Evolutionary conservation across 2,113 vertebrate species (phyloP).

Genomic region (human): DNA sequence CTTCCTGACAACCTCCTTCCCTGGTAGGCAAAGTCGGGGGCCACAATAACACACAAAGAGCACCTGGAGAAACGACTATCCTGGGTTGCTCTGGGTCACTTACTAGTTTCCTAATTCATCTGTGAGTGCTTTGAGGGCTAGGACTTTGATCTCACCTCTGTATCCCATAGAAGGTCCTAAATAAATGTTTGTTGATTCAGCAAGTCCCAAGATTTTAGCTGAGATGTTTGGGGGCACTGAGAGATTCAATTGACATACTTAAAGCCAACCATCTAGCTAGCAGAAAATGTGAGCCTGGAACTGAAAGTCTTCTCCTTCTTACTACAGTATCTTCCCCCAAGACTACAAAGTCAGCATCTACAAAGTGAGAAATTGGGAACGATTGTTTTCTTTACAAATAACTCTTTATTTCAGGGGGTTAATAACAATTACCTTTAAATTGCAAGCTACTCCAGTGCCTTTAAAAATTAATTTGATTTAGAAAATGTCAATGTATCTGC

Average conservation of each 20-base stretch:
- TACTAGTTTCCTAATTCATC: not conserved
- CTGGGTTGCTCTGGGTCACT: not conserved
- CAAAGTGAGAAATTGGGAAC: not conserved
- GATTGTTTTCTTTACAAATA: constrained; percentile 17
- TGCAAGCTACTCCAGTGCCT: not conserved
- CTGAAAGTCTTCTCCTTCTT: not conserved
- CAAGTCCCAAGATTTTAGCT: not conserved
- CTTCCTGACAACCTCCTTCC: not conserved
- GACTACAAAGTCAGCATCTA: not conserved
- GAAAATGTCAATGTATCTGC: not conserved
- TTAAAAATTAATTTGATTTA: constrained; percentile 40
- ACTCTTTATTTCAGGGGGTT: constrained; percentile 34
- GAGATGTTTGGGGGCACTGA: not conserved
- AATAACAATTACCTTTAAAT: constrained; percentile 19
- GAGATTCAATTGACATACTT: not conserved
- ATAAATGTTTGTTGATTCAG: not conserved
- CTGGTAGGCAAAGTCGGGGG: not conserved
- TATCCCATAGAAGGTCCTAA: not conserved
- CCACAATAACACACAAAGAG: not conserved
- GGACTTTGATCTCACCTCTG: not conserved
- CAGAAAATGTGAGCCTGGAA: not conserved
- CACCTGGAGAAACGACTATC: not conserved
- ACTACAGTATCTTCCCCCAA: not conserved
- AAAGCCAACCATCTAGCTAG: not conserved
- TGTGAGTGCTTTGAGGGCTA: not conserved